Base-by-base conservation (phyloP, 2,797 vertebrate species). In the Pipistrellus pygmaeus region DNA sequence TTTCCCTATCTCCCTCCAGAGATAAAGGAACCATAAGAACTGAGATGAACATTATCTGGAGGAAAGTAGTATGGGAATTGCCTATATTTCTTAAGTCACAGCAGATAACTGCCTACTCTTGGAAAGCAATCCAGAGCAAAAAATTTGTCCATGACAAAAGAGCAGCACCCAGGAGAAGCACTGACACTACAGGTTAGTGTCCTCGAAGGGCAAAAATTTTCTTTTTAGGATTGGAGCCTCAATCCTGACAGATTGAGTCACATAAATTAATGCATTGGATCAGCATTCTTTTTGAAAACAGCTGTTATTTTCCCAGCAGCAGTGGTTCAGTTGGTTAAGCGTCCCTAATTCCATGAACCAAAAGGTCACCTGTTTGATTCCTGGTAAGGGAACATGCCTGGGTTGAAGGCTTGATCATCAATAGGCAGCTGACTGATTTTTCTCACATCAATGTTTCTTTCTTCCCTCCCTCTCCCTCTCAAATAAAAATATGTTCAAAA, bases 241-340 rank as follows among this genome's bases (percentile, higher is more conserved):
- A 85, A 38, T 57, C 51, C 25, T 25, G 60, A 84, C 27, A 8
- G 18, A 7, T 12, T 89, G 60, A 68, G 20, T 0, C 18, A 30
- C 5, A 23, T 21, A 25, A 86, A 69, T 64, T 27, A 91, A 95
- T 18, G 11, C 21, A 75, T 0, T 41, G 12, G 25, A 81, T 53
- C 20, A 90, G n/a, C 46, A 78, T 62, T 92, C 55, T 57, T 92
- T 75, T 64, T 44, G 38, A 83, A 93, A 96, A 93, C 15, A 84
- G 78, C n/a, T 93, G 41, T 27, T 84, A 71, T 82, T 94, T 38
- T 85, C 57, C 57, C 57, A 60, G 25, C 57, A 60, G 57, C 5
- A 60, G 57, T 27, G 25, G 57, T 60, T 27, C 25, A 27, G 25
- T 27, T 60, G 57, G 57, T 12, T 27, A 60, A 60, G 23, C 2